These are phyloP conservation scores for Oxyruncus cristatus DNA, from an alignment of 2,113 vertebrate species.

Conservation along the genomic window DNA sequence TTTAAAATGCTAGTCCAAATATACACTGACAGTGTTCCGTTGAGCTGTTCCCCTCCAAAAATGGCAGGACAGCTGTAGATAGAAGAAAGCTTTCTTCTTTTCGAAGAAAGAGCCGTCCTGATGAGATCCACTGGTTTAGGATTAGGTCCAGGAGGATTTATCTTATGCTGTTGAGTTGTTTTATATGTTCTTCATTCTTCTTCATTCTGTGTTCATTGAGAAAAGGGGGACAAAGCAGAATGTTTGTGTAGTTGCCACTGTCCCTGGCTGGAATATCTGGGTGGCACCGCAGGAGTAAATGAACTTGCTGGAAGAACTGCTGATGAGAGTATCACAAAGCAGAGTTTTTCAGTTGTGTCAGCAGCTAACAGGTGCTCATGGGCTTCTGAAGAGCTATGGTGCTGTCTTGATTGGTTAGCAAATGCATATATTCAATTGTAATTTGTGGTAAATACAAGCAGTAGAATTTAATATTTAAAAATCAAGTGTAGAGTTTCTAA, in stretches of 20 bases:
- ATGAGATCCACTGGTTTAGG: background rate
- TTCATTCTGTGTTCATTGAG: background rate
- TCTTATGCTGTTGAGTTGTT: background rate
- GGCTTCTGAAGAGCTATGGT: background rate
- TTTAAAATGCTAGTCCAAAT: background rate
- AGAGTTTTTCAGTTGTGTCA: background rate
- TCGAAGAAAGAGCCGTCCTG: background rate
- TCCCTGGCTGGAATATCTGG: background rate
- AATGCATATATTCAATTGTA: background rate
- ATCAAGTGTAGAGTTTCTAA: background rate
- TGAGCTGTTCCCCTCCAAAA: accelerated
- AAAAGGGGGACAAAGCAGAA: background rate
- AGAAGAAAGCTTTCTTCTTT: background rate
- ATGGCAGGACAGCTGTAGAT: background rate
- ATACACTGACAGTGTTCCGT: background rate
- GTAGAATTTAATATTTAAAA: background rate
- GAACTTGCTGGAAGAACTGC: background rate
- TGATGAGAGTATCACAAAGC: background rate
- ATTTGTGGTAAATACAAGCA: background rate
- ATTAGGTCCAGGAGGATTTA: background rate
- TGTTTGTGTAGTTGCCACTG: background rate
- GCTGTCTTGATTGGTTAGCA: background rate
- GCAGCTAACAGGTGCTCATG: background rate
- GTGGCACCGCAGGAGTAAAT: background rate
- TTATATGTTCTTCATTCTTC: background rate